phyloP scores from a whole-genome alignment of 2,888 invertebrate genomes.

The Diplolepis rosae region DNA sequence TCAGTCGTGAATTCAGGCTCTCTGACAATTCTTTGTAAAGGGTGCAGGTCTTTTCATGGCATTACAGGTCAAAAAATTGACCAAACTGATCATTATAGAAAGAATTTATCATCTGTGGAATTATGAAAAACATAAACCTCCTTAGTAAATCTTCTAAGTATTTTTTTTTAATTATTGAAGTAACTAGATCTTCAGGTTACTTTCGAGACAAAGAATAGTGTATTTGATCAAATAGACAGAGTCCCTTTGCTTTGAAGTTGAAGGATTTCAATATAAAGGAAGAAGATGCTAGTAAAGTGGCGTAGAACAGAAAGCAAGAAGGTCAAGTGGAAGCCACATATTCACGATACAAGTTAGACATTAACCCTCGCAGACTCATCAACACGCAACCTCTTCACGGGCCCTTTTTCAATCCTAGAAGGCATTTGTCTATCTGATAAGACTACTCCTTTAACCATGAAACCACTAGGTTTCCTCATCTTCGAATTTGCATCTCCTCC shows the following conservation, averaged over 20 bases:
- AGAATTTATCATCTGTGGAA: too few relatives aligned
- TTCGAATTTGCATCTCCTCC: not conserved
- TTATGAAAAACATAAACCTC: too few relatives aligned
- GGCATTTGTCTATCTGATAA: conserved; percentile 11
- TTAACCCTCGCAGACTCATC: conserved; percentile 29
- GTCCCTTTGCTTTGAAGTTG: not conserved
- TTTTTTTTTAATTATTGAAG: too few relatives aligned
- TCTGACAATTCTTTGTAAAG: too few relatives aligned
- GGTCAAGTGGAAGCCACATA: conserved; percentile 26
- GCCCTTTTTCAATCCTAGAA: conserved; percentile 27
- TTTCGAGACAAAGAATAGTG: not conserved
- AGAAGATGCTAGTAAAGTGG: conserved; percentile 29
- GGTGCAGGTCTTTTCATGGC: too few relatives aligned
- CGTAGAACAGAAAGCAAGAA: conserved; percentile 23
- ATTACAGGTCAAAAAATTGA: too few relatives aligned
- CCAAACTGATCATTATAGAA: too few relatives aligned
- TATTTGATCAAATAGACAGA: not conserved
- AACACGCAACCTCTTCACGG: conserved; percentile 20
- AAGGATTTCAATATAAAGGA: conserved; percentile 25
- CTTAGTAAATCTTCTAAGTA: too few relatives aligned
- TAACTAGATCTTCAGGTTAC: not conserved
- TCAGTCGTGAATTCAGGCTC: not conserved
- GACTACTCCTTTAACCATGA: not conserved
- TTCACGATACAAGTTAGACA: conserved; percentile 27
- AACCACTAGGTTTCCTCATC: not conserved